phyloP scores from a whole-genome alignment of 2,113 vertebrate genomes.

The Bufo bufo region DNA sequence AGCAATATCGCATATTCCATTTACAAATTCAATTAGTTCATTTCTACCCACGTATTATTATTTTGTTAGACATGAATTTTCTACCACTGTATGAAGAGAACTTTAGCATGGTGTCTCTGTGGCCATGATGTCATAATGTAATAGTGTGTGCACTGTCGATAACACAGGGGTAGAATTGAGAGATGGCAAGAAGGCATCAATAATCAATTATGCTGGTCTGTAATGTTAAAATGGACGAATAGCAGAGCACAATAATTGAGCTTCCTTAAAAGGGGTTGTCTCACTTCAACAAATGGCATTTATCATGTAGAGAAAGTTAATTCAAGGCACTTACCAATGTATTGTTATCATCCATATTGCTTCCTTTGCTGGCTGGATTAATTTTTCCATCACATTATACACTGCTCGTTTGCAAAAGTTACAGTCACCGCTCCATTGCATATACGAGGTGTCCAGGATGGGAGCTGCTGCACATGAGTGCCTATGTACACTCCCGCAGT shows the following conservation, averaged over 20 bases:
- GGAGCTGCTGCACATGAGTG: no score
- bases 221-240: neutral
- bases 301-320: no score
- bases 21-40: conserved; percentile 28
- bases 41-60: conserved; percentile 21
- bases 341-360: no score
- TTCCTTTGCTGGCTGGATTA: no score
- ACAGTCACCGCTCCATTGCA: no score
- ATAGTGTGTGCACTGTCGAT: conserved; percentile 28
- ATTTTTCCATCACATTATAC: no score
- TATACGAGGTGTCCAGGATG: no score
- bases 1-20: conserved; percentile 53
- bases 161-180: neutral
- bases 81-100: conserved; percentile 26
- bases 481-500: no score
- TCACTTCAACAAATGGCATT: no score
- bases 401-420: no score
- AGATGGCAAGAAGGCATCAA: neutral
- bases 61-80: conserved; percentile 29
- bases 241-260: conserved; percentile 15
- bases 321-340: no score
- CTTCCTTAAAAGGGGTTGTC: neutral
- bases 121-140: conserved; percentile 1
- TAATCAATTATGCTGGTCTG: neutral
- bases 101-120: conserved; percentile 14